These are phyloP conservation scores for Karalla daura DNA, from an alignment of 2,797 vertebrate genomes.

Conservation along the genomic window DNA sequence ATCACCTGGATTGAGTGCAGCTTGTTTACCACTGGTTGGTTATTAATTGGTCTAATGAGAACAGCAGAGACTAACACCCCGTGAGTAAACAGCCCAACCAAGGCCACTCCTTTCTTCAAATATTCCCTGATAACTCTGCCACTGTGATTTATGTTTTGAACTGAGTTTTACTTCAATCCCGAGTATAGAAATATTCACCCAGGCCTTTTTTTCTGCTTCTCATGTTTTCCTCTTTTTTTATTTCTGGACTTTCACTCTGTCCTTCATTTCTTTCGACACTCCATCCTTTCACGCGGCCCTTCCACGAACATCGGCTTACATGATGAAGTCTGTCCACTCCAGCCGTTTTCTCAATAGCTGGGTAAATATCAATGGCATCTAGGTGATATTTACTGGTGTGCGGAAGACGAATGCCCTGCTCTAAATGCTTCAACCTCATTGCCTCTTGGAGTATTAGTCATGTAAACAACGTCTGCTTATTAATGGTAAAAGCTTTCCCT, in stretches of 20 bases:
- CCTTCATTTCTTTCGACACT: constrained; percentile 1
- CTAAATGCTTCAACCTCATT: constrained; percentile 79
- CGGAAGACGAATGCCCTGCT: constrained; percentile 74
- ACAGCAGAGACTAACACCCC: constrained; percentile 49
- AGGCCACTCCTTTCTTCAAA: constrained; percentile 38
- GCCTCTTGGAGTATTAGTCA: constrained; percentile 78
- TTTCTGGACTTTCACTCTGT: background rate
- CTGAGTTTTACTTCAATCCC: background rate
- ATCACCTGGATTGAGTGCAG: constrained; percentile 35
- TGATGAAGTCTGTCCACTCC: constrained; percentile 39
- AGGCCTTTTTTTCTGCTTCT: background rate
- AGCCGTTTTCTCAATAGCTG: constrained; percentile 42
- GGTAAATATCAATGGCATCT: constrained; percentile 74
- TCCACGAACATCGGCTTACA: constrained; percentile 16
- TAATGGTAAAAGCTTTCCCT: constrained; percentile 84
- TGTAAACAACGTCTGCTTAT: constrained; percentile 82
- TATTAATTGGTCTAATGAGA: constrained; percentile 65
- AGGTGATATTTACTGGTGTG: constrained; percentile 77
- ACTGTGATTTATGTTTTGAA: constrained; percentile 15
- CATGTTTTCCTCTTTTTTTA: background rate
- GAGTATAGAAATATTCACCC: constrained; percentile 11
- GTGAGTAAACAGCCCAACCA: constrained; percentile 62
- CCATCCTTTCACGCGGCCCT: background rate
- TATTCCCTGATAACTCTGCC: constrained; percentile 2
- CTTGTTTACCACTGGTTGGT: constrained; percentile 54